Percentiles rank a stretch among this genome's conserved stretches.
Evolutionary conservation across 2,888 invertebrate genomes (phyloP).

Genomic region (Eledone cirrhosa): DNA sequence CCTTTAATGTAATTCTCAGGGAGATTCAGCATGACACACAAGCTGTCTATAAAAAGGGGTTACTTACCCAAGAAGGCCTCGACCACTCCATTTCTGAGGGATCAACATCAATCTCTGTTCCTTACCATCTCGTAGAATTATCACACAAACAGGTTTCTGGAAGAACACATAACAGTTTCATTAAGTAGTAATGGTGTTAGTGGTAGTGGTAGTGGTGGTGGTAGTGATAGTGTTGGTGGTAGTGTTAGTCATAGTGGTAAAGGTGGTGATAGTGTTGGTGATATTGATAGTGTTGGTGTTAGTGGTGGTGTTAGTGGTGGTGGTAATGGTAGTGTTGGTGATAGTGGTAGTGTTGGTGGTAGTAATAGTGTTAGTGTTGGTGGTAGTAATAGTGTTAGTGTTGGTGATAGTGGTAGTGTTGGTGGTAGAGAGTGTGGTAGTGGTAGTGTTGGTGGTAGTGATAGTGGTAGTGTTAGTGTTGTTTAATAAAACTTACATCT

Average conservation of each 20-base stretch:
- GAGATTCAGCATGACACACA: too few species aligned
- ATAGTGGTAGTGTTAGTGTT: not conserved
- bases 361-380: not conserved
- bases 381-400: not conserved
- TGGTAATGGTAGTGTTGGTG: not conserved
- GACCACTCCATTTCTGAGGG: slow-evolving; percentile 57
- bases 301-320: too few species aligned
- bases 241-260: not conserved
- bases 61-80: slow-evolving; percentile 58
- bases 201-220: not conserved
- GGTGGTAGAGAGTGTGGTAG: not conserved
- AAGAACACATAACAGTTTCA: slow-evolving; percentile 31
- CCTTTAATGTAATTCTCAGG: not conserved
- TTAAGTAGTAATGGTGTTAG: not conserved
- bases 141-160: slow-evolving; percentile 52
- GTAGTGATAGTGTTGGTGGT: not conserved
- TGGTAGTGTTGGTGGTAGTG: too few species aligned
- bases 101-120: slow-evolving; percentile 45
- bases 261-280: too few species aligned
- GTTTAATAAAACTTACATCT: slow-evolving; percentile 51
- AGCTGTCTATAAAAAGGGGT: too few species aligned
- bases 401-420: not conserved
- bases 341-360: not conserved
- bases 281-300: too few species aligned
- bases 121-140: slow-evolving; percentile 44